A percentile compares a stretch with the other conserved stretches of the same genome.
Conservation (phyloP, 92 coral and sea anemone genomes). For the Zoanthus sansibaricus region DNA sequence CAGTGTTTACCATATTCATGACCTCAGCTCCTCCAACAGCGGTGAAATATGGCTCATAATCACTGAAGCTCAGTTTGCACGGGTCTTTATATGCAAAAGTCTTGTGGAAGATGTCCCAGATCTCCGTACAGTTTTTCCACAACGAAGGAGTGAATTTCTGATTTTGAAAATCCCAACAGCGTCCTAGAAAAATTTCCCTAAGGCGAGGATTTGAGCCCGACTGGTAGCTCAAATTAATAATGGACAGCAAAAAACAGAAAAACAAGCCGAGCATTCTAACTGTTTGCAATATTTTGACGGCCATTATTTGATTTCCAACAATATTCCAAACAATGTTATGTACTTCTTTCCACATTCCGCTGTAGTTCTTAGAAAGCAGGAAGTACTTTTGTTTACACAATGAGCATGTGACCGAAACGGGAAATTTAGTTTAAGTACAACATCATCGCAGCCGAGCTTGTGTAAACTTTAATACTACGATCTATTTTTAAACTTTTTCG, state of each 20-base stretch:
- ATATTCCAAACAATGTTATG: not conserved
- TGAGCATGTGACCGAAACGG: not conserved
- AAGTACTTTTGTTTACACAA: not conserved
- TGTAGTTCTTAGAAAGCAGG: not conserved
- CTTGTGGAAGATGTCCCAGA: conserved; percentile 9
- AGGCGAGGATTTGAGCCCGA: conserved; percentile 14
- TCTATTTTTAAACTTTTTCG: not conserved
- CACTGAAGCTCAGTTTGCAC: conserved; percentile 12
- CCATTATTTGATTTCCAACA: not conserved
- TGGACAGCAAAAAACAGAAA: not conserved
- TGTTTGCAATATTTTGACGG: not conserved
- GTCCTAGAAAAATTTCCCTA: conserved; percentile 16
- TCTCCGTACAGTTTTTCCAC: conserved; percentile 7
- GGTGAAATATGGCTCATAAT: conserved; percentile 19
- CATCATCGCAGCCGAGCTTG: no score
- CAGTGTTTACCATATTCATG: conserved; percentile 6
- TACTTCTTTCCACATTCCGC: not conserved
- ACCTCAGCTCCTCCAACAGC: conserved; percentile 23
- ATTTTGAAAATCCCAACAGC: conserved; percentile 26
- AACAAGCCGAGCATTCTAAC: not conserved
- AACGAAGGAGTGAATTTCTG: conserved; percentile 2
- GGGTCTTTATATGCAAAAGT: conserved; percentile 25
- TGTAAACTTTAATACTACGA: not conserved
- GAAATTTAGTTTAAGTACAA: no score
- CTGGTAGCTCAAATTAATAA: not conserved